These are phyloP conservation scores for Pseudochaenichthys georgianus DNA, from an alignment of 2,797 vertebrate genomes.

Conservation along the genomic window DNA sequence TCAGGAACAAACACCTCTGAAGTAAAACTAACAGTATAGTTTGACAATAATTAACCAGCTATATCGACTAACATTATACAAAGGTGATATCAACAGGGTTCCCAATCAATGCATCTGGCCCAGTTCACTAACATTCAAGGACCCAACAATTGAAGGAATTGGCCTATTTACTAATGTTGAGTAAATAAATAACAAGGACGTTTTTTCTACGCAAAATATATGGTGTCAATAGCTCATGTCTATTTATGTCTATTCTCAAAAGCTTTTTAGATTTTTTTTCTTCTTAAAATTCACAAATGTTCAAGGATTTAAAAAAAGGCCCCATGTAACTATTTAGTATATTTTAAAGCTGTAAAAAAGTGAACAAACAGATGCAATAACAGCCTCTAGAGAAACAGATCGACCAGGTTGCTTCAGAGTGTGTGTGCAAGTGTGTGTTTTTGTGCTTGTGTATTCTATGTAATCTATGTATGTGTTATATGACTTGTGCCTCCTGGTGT, in stretches of 20 bases:
- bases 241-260: too few relatives aligned
- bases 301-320: too few relatives aligned
- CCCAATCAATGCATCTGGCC: too few relatives aligned
- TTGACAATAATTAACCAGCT: not conserved
- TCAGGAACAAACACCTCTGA: not conserved
- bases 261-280: too few relatives aligned
- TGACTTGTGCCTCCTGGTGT: constrained; percentile 1
- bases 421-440: constrained; percentile 31
- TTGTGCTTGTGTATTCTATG: constrained; percentile 28
- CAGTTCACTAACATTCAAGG: too few relatives aligned
- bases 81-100: not conserved
- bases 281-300: too few relatives aligned
- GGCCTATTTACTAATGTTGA: too few relatives aligned
- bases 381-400: constrained; percentile 1
- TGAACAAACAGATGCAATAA: not conserved
- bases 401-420: constrained; percentile 40
- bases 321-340: too few relatives aligned
- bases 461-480: not conserved
- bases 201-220: too few relatives aligned
- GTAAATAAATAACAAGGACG: too few relatives aligned
- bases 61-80: not conserved
- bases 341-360: constrained; percentile 3
- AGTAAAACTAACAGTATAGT: not conserved
- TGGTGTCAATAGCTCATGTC: too few relatives aligned
- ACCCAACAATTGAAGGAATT: too few relatives aligned